These are phyloP conservation scores for Apistogramma diplotaenia DNA, from an alignment of 2,113 vertebrate genomes.

Conservation along the genomic window DNA sequence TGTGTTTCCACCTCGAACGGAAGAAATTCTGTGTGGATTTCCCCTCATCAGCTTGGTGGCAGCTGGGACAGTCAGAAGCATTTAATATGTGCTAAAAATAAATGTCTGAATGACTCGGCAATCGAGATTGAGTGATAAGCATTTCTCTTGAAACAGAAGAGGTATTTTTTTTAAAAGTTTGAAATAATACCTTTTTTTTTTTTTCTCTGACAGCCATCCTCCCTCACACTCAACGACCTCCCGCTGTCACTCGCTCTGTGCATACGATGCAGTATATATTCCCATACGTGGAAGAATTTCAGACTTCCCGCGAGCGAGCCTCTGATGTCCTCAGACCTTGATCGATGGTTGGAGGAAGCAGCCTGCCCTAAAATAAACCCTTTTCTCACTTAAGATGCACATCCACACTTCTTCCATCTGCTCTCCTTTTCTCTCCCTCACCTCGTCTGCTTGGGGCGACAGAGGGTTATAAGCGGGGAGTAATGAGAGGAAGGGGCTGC, in stretches of 20 bases:
- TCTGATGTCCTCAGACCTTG: conserved; percentile 55
- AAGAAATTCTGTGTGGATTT: neutral
- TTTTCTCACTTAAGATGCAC: conserved; percentile 62
- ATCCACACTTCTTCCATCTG: conserved; percentile 58
- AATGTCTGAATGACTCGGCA: neutral
- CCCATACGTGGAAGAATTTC: conserved; percentile 22
- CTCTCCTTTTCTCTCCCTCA: conserved; percentile 34
- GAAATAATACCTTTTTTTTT: neutral
- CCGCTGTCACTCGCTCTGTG: conserved; percentile 1
- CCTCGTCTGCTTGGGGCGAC: conserved; percentile 31
- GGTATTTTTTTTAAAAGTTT: neutral
- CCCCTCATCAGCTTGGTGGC: too few species aligned
- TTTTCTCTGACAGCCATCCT: neutral
- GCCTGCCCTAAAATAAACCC: conserved; percentile 52
- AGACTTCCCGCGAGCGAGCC: conserved; percentile 37
- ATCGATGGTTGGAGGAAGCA: conserved; percentile 55
- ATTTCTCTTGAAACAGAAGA: neutral
- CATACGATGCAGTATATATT: conserved; percentile 2
- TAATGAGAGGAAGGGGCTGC: conserved; percentile 61
- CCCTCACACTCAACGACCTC: neutral
- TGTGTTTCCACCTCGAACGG: neutral
- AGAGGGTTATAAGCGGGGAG: conserved; percentile 50
- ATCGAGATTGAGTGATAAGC: neutral
- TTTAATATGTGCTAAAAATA: neutral
- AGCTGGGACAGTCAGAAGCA: neutral